Base-by-base conservation (phyloP, 2,888 invertebrate genomes). In the Oxystoma pomonae region DNA sequence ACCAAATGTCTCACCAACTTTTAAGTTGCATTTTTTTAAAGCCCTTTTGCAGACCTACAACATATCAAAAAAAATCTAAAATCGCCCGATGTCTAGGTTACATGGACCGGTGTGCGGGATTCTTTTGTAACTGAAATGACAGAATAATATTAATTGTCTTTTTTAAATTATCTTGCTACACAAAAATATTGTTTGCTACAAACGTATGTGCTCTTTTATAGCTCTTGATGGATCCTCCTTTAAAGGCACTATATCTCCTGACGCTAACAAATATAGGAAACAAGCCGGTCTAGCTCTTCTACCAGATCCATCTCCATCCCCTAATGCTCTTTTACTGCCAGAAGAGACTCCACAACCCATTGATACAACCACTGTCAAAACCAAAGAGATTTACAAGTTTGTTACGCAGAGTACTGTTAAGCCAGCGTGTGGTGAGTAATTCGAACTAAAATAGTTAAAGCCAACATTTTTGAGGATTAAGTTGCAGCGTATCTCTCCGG, bases 341-440 rank as follows among this genome's bases (percentile, higher is more conserved):
- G 60, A 62, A 49, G 59, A 66, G 16, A 22, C 65, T 2, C 51
- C 62, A 22, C n/a, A 59, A 62, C 71, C 62, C 57, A 19, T 65
- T 70, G 35, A 66, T 70, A 35, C 65, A 69, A 22, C 65, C 73
- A 49, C 70, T 68, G 19, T 16, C 19, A 35, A 35, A 12, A 17
- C 53, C 17, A 53, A 19, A 53, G 53, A 16, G n/a, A 7, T 19
- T 5, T 53, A 53, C 53, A 66, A 62, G 16, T 77, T 80, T 61
- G 77, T 76, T 50, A 78, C 76, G n/a, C 75, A 76, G 71, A 67
- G 80, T 70, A 75, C 80, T 1, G 73, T 81, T 22, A 76, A 77
- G 72, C 83, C 80, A 61, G 83, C 86, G 1, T 87, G 87, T 69
- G 85, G 67, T 67, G 65, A 67, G 64, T 35, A 22, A 35, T n/a